Base-by-base conservation (phyloP, 2,888 invertebrate genomes). In the Lochmaea crataegi region DNA sequence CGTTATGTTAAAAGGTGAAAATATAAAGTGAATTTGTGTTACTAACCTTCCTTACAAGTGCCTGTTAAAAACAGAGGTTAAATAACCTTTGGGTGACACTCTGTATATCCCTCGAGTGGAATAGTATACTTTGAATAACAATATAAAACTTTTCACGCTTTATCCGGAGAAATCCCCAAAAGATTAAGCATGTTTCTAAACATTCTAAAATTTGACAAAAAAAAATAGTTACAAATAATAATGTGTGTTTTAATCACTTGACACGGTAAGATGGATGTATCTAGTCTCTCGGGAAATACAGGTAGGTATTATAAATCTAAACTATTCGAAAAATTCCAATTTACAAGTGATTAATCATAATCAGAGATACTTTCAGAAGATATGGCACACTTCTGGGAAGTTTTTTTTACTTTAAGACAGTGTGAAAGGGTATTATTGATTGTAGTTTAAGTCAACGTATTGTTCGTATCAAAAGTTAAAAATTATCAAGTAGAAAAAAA, bases 371-470 rank as follows among this genome's bases (percentile, higher is more conserved):
- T 18, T 61, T 51, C 41, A 22, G 38, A 41, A 63, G 64, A 69
- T 69, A 69, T 53, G 69, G 63, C 69, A 69, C 69, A 53, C 69
- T 69, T 69, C 69, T 69, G 6, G 5, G 69, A 69, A 63, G 61
- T 42, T 63, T 42, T 32, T 16, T 18, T 53, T 18, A 1, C 3
- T 53, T 10, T 10, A 53, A 16, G 2, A 9, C 51, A 53, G 7
- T 53, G n/a, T 5, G 48, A 14, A 51, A n/a, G 7, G 16, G n/a
- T 16, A 51, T 51, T 51, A 51, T 51, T 45, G 42, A 45, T 45
- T 45, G 42, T 45, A 45, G 42, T 45, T 45, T 32, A 32, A 7
- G 32, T 32, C 7, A 5, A 4, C 6, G 32, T 32, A 32, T 41
- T 41, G 41, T 10, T 41, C 41, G 10, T 41, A 2, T 12, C 11